phyloP scores from a whole-genome alignment of 53 echinoderm and acorn worm genomes.

The Paracentrotus lividus region DNA sequence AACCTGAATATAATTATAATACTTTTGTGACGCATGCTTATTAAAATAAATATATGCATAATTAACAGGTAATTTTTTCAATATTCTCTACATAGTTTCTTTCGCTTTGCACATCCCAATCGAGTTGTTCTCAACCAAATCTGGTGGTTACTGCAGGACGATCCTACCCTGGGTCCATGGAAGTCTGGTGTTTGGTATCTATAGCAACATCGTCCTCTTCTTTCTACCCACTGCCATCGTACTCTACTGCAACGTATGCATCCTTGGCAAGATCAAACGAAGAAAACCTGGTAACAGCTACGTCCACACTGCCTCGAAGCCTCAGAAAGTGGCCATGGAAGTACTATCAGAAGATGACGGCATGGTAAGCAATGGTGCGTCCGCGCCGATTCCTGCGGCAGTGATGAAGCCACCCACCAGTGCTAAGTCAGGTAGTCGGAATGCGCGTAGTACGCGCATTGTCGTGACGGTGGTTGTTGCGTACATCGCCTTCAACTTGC shows the following conservation, averaged over 20 bases:
- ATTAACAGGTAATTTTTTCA: background rate
- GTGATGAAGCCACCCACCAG: background rate
- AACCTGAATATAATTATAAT: no score
- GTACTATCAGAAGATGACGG: background rate
- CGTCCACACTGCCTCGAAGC: background rate
- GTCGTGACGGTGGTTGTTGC: background rate
- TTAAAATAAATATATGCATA: no score
- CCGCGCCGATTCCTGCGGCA: background rate
- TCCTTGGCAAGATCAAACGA: conserved; percentile 9
- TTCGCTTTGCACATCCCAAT: conserved; percentile 41
- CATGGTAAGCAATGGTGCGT: no score
- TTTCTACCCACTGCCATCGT: background rate
- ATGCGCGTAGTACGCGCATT: conserved; percentile 47
- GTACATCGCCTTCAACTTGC: conserved; percentile 33
- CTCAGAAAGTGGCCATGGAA: background rate
- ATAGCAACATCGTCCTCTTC: conserved; percentile 51
- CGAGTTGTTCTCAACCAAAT: background rate
- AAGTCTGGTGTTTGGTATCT: background rate
- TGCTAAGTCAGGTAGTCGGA: background rate
- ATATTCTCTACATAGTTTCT: conserved; percentile 8
- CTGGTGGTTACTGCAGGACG: background rate
- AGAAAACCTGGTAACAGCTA: conserved; percentile 15
- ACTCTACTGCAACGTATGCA: conserved; percentile 23
- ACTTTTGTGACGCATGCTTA: no score
- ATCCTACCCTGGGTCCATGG: conserved; percentile 38